phyloP scores from a whole-genome alignment of 2,113 vertebrate genomes.

The Myiopsitta monachus region DNA sequence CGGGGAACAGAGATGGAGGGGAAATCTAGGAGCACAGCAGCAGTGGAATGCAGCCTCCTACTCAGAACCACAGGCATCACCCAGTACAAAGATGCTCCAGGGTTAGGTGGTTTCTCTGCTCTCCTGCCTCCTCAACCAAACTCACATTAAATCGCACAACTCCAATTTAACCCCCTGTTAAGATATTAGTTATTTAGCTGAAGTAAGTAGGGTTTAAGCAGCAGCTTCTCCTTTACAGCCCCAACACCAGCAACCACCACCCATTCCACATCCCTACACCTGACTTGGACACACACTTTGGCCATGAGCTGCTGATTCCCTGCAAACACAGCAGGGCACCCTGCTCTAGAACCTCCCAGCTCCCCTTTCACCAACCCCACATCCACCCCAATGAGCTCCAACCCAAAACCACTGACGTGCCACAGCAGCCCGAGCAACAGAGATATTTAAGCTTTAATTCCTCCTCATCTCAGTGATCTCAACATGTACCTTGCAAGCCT shows the following conservation, averaged over 20 bases:
- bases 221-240: neutral
- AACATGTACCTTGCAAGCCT: neutral
- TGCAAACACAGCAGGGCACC: neutral
- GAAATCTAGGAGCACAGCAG: neutral
- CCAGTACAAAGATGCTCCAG: neutral
- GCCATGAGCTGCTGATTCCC: neutral
- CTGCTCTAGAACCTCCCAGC: neutral
- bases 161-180: neutral
- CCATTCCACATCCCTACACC: rapidly evolving
- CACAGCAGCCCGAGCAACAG: neutral
- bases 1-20: rapidly evolving
- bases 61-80: neutral
- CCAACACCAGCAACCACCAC: rapidly evolving
- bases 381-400: rapidly evolving
- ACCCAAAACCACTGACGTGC: neutral
- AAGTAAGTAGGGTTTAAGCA: neutral
- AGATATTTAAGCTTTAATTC: neutral
- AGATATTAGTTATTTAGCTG: neutral
- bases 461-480: neutral
- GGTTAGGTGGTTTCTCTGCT: neutral
- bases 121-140: neutral
- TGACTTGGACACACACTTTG: no score
- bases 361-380: neutral
- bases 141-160: neutral
- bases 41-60: rapidly evolving